Conservation (phyloP, 2,888 invertebrate genomes). For the Ophioninae sp. region DNA sequence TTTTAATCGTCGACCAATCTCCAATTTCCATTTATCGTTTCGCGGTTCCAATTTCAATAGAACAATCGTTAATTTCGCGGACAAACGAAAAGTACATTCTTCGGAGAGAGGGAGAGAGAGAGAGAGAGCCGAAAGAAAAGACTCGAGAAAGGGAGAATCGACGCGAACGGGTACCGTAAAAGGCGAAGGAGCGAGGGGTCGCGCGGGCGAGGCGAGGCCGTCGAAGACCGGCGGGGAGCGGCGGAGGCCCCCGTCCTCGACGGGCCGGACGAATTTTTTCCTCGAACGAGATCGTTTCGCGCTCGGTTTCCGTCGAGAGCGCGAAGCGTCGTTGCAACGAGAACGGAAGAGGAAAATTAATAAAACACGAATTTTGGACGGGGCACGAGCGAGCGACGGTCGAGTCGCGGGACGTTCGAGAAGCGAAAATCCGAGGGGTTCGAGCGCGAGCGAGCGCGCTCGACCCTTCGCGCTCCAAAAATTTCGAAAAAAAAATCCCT, state of each 20-base stretch:
- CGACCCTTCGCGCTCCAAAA: not conserved
- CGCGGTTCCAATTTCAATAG: slow-evolving; percentile 39
- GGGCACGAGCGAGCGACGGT: no score
- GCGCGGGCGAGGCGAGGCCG: slow-evolving; percentile 59
- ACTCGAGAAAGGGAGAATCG: slow-evolving; percentile 36
- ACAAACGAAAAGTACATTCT: no score
- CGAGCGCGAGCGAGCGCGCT: no score
- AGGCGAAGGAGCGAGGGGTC: slow-evolving; percentile 59
- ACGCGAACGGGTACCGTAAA: slow-evolving; percentile 17
- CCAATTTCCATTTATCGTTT: not conserved
- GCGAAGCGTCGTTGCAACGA: no score
- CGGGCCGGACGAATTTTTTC: slow-evolving; percentile 47
- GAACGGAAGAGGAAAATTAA: no score
- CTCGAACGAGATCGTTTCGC: slow-evolving; percentile 40
- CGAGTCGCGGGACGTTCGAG: no score
- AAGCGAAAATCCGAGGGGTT: no score
- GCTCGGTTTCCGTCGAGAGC: no score
- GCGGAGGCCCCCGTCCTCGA: slow-evolving; percentile 55
- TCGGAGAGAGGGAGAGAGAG: not conserved
- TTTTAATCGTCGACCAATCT: not conserved
- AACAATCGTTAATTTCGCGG: no score
- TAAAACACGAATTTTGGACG: no score
- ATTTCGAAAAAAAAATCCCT: not conserved
- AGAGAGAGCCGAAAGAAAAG: not conserved
- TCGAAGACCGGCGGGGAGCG: slow-evolving; percentile 34